phyloP scores from a whole-genome alignment of 1,140 invertebrate species.

The Lamellibrachia luymesi region DNA sequence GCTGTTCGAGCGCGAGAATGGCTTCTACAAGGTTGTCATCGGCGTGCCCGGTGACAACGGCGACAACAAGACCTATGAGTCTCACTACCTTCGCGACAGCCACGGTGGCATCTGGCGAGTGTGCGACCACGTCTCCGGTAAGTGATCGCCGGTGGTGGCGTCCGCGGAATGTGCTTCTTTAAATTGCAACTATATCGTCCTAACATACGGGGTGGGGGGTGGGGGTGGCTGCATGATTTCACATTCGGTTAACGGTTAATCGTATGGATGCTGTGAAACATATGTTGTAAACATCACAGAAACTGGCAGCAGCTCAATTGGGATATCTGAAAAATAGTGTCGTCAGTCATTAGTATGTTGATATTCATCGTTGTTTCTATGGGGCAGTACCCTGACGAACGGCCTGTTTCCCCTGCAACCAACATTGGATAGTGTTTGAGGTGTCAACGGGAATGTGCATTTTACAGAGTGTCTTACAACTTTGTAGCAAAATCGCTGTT shows the following conservation, averaged over 20 bases:
- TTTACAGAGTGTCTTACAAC: too few species aligned
- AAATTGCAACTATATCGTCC: not conserved
- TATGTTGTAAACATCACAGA: too few species aligned
- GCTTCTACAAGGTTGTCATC: constrained; percentile 18
- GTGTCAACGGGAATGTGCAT: too few species aligned
- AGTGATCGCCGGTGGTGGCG: not conserved
- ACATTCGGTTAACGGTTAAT: not conserved
- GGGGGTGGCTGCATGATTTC: not conserved
- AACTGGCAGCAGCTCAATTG: too few species aligned
- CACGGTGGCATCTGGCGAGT: constrained; percentile 21
- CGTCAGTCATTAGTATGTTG: too few species aligned
- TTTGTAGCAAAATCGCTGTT: too few species aligned
- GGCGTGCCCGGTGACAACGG: not conserved
- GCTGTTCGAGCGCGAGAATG: not conserved
- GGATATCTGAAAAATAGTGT: too few species aligned
- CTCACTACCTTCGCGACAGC: not conserved
- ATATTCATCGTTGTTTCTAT: not conserved
- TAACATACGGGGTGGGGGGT: not conserved
- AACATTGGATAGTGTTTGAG: too few species aligned
- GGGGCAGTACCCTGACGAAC: not conserved
- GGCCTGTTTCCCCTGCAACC: too few species aligned
- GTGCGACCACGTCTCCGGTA: constrained; percentile 21
- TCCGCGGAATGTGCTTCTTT: not conserved
- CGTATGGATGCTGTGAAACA: too few species aligned
- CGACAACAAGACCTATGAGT: not conserved